Conservation (phyloP, 2,113 vertebrate species). For the Meriones unguiculatus region DNA sequence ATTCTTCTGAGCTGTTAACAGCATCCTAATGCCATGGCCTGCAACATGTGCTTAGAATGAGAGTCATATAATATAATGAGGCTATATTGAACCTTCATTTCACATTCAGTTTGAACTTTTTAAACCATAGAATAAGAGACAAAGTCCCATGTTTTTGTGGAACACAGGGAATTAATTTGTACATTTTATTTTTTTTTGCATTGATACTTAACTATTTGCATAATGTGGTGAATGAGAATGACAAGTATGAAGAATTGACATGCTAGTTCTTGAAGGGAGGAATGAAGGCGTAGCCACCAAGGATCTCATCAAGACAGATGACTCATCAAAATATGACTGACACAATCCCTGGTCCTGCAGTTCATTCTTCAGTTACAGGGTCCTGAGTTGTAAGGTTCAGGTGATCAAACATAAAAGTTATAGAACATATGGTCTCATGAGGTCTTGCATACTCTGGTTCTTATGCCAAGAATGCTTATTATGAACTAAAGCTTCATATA, state of each 20-base stretch:
- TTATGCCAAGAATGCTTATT: neutral
- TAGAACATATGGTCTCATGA: neutral
- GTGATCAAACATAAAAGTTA: neutral
- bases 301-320: neutral
- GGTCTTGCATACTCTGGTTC: neutral
- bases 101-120: neutral
- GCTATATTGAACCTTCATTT: neutral
- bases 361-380: neutral
- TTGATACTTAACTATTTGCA: neutral
- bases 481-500: neutral
- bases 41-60: neutral
- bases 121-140: neutral
- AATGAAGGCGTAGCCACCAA: neutral
- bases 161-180: neutral
- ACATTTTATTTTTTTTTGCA: neutral
- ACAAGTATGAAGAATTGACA: neutral
- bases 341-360: neutral
- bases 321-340: neutral
- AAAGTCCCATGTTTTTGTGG: neutral
- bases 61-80: neutral
- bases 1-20: neutral
- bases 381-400: neutral
- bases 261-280: neutral
- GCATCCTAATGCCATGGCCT: neutral
- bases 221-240: neutral